Evolutionary conservation across 2,797 vertebrate genomes (phyloP).

Genomic region (Crocidura indochinensis): DNA sequence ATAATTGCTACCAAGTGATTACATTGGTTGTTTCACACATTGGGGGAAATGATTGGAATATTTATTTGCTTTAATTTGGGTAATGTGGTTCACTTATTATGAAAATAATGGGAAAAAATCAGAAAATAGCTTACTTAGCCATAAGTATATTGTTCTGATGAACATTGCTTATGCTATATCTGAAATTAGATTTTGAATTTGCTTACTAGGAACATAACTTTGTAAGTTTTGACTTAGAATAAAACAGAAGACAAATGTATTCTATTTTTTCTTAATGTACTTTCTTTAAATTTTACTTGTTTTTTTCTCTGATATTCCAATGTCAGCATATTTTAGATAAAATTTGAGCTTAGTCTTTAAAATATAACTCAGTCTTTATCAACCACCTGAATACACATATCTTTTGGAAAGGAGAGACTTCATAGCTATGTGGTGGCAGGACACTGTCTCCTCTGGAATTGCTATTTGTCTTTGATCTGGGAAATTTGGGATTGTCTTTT

Average conservation of each 20-base stretch:
- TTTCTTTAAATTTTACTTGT: conserved; percentile 46
- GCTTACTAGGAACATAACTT: conserved; percentile 1
- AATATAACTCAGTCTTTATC: neutral
- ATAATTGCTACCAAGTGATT: neutral
- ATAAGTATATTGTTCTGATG: neutral
- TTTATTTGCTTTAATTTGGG: conserved; percentile 28
- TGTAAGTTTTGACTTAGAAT: neutral
- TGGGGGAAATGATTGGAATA: conserved; percentile 12
- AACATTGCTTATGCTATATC: neutral
- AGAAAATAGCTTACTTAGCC: neutral
- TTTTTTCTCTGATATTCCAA: neutral
- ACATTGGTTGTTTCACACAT: neutral
- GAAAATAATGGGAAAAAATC: neutral
- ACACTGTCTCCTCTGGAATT: neutral
- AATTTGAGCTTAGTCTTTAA: neutral
- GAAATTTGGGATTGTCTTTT: conserved; percentile 59
- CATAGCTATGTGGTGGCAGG: neutral
- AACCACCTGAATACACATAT: neutral
- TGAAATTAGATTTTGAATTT: conserved; percentile 60
- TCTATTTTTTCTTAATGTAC: conserved; percentile 39
- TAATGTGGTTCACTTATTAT: conserved; percentile 10
- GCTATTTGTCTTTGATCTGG: neutral
- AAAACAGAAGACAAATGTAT: conserved; percentile 44
- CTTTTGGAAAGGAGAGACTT: neutral
- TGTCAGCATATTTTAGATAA: neutral